Base-by-base conservation (phyloP, 2,888 invertebrate species). In the Philereme vetulata region DNA sequence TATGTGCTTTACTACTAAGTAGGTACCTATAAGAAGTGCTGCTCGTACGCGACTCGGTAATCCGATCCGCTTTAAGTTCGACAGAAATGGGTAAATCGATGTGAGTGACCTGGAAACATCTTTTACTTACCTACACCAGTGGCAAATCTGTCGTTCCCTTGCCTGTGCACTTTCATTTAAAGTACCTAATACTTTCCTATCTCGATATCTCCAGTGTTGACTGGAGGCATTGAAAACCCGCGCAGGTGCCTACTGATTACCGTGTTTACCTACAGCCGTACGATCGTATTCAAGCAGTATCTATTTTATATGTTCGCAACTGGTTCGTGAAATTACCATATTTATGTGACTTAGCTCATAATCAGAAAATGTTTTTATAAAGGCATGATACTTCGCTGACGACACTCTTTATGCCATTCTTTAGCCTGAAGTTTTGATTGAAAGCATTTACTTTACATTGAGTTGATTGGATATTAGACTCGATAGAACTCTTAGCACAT, bases 31-130 rank as follows among this genome's bases (percentile, higher is more conserved):
- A 36, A 36, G 36, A 3, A 36, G 36, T 36, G 21, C 21, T 21
- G 21, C 21, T 21, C 33, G 44, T 49, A 51, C 50, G 51, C 48
- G 55, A 11, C 45, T 60, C 57, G 51, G 62, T 68, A 64, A 65
- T 56, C 56, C 61, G 57, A 65, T 51, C 59, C 64, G 60, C 55
- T 60, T 50, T 49, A 45, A 49, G 57, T 64, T 59, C 56, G 33
- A 60, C 62, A 50, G 46, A 64, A 61, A 58, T 62, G 60, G 55
- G 65, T 64, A 59, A 61, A 68, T 66, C 64, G 61, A 63, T 63
- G 64, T 52, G 53, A 62, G 54, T 64, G 66, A 66, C 66, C 66
- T 60, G 64, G 48, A 64, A 61, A 59, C 46, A 58, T 50, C 52
- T 58, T 62, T 53, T 33, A 9, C 5, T 6, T 51, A 9, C 5